These are phyloP conservation scores for Microtus montanus DNA, from an alignment of 2,113 vertebrate genomes.

Conservation along the genomic window DNA sequence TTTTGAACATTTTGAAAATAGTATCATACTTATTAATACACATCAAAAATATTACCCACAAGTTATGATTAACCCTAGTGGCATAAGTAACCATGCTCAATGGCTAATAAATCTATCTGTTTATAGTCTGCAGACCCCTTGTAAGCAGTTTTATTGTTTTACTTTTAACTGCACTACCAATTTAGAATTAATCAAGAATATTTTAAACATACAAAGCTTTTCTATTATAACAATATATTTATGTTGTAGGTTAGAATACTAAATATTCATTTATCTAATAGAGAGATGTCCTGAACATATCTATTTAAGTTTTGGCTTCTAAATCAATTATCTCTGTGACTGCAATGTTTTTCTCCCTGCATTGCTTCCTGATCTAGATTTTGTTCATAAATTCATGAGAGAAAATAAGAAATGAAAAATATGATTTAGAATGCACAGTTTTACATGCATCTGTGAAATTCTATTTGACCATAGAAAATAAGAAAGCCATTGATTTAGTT, in stretches of 20 bases:
- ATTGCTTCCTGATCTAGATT: not conserved
- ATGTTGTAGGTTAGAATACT: not conserved
- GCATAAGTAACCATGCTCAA: not conserved
- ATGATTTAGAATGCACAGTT: not conserved
- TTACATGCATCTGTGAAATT: not conserved
- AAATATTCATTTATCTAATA: not conserved
- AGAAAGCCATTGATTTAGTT: not conserved
- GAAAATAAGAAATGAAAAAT: not conserved
- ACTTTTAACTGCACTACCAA: not conserved
- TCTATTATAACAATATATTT: not conserved
- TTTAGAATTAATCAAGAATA: not conserved
- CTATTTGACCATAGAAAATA: not conserved
- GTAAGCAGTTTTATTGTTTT: not conserved
- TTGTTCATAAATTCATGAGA: not conserved
- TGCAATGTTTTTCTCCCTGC: not conserved
- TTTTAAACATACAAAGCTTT: not conserved
- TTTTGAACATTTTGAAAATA: not conserved
- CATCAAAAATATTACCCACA: not conserved
- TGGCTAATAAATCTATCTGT: not conserved
- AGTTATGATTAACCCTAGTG: not conserved
- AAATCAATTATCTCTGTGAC: not conserved
- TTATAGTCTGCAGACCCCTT: not conserved
- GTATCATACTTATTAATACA: not conserved
- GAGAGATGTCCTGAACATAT: not conserved
- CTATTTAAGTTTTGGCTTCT: not conserved